phyloP scores from a whole-genome alignment of 2,113 vertebrate species.

The Furnarius figulus region DNA sequence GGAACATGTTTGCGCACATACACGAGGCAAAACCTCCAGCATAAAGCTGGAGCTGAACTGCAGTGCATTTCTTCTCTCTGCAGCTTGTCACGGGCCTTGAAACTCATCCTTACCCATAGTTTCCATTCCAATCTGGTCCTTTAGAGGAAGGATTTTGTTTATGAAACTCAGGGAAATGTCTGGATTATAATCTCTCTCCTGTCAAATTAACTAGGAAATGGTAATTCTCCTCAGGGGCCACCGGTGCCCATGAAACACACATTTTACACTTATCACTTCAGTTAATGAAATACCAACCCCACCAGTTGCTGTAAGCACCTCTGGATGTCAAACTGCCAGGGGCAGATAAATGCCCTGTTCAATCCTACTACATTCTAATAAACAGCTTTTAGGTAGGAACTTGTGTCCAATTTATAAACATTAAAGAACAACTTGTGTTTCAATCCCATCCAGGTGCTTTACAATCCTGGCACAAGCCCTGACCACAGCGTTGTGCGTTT shows the following conservation, averaged over 20 bases:
- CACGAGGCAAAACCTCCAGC: neutral
- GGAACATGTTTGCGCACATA: constrained; percentile 8
- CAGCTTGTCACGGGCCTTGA: neutral
- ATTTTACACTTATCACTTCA: constrained; percentile 20
- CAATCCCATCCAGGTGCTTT: constrained; percentile 48
- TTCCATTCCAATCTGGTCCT: neutral
- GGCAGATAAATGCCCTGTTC: constrained; percentile 18
- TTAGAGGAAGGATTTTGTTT: constrained; percentile 24
- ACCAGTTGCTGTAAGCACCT: constrained; percentile 42
- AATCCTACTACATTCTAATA: constrained; percentile 27
- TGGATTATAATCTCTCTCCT: constrained; percentile 56
- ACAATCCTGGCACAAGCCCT: constrained; percentile 49
- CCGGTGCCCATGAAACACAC: neutral
- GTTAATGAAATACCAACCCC: constrained; percentile 20
- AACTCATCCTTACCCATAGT: neutral
- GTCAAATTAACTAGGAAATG: neutral
- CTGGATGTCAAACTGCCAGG: constrained; percentile 17
- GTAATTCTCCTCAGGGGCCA: constrained; percentile 1
- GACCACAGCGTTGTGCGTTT: neutral
- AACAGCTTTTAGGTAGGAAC: constrained; percentile 53
- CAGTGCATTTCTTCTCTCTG: neutral
- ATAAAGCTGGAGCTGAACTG: neutral
- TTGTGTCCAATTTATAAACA: constrained; percentile 17
- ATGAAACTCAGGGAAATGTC: neutral
- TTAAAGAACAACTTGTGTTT: constrained; percentile 46